phyloP scores from a whole-genome alignment of 2,113 vertebrate genomes.

The Pelobates fuscus region DNA sequence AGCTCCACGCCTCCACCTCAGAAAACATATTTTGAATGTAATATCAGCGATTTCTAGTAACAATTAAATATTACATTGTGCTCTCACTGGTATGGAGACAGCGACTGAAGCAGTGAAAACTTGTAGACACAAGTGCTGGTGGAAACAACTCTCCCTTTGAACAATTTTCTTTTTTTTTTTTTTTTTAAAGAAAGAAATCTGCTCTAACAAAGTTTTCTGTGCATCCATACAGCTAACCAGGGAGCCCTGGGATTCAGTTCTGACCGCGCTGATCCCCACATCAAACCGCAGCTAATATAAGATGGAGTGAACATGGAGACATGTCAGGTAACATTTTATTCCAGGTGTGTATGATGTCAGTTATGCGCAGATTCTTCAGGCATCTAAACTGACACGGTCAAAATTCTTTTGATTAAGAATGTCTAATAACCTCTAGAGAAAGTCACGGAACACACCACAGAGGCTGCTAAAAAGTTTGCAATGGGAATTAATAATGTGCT shows the following conservation, averaged over 20 bases:
- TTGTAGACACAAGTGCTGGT: slow-evolving; percentile 9
- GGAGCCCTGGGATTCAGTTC: slow-evolving; percentile 35
- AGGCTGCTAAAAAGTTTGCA: slow-evolving; percentile 29
- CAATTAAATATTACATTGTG: not conserved
- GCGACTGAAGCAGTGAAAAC: not conserved
- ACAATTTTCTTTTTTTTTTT: not conserved
- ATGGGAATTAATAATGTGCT: slow-evolving; percentile 5
- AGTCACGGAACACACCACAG: slow-evolving; percentile 16
- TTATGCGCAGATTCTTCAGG: slow-evolving; percentile 30
- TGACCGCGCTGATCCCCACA: slow-evolving; percentile 42
- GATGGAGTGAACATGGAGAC: slow-evolving; percentile 33
- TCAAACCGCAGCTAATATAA: slow-evolving; percentile 43
- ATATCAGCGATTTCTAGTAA: not conserved
- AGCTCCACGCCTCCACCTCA: not conserved
- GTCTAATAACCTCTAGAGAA: slow-evolving; percentile 43
- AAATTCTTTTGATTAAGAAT: slow-evolving; percentile 37
- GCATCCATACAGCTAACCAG: slow-evolving; percentile 12
- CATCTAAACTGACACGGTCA: slow-evolving; percentile 42
- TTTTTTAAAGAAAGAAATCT: not conserved
- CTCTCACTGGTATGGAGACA: not conserved
- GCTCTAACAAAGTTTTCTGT: slow-evolving; percentile 35
- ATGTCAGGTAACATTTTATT: slow-evolving; percentile 48
- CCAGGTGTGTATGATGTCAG: slow-evolving; percentile 47
- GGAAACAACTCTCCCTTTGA: slow-evolving; percentile 10
- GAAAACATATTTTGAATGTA: not conserved